phyloP scores from a whole-genome alignment of 2,797 vertebrate genomes.

The Platyrinchus mystaceus region DNA sequence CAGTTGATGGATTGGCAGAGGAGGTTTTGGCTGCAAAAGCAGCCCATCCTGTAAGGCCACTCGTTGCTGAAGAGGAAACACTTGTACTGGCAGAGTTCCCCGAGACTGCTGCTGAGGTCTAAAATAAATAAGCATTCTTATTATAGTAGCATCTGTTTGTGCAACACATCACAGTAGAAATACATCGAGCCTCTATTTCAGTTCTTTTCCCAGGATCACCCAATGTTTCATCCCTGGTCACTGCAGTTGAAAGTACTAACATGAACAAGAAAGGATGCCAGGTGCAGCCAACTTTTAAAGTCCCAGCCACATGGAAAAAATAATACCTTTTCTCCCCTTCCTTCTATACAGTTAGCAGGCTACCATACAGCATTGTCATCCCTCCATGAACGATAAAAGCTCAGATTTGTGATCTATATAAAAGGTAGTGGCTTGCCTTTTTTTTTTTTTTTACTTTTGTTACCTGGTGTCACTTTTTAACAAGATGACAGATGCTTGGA shows the following conservation, averaged over 20 bases:
- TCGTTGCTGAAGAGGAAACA: conserved; percentile 83
- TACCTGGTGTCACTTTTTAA: not conserved
- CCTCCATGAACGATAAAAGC: not conserved
- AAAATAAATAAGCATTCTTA: conserved; percentile 44
- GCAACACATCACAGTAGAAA: not conserved
- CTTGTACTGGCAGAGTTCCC: conserved; percentile 82
- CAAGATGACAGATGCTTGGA: not conserved
- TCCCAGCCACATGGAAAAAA: not conserved
- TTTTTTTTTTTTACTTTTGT: not conserved
- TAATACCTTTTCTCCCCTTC: not conserved
- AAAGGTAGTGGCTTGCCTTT: not conserved
- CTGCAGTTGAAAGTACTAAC: not conserved
- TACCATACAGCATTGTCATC: conserved; percentile 4
- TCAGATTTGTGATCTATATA: not conserved
- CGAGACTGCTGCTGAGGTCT: conserved; percentile 83
- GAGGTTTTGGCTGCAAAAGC: conserved; percentile 93
- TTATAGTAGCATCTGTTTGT: conserved; percentile 2
- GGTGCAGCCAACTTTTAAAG: not conserved
- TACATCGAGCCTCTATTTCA: not conserved
- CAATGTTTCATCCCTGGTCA: not conserved
- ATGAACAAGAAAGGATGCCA: not conserved
- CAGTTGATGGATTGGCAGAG: conserved; percentile 80
- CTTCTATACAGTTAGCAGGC: not conserved
- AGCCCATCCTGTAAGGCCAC: conserved; percentile 94
- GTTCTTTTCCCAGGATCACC: not conserved